Percentiles rank a stretch among this genome's conserved stretches.
These are phyloP conservation scores for Salminus brasiliensis DNA, from an alignment of 2,113 vertebrate species.

Conservation along the genomic window DNA sequence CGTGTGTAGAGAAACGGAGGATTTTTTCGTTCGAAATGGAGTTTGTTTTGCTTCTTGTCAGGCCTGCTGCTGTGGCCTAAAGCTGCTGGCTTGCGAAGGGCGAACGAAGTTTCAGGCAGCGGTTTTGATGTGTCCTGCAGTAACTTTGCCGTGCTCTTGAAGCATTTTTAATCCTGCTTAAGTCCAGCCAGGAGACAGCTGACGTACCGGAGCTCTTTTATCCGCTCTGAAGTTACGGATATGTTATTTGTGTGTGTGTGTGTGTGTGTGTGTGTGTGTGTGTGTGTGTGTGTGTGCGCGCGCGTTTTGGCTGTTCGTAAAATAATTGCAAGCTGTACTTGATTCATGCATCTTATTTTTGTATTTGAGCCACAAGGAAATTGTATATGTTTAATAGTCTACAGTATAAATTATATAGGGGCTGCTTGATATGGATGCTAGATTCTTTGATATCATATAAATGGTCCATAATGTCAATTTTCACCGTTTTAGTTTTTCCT, in stretches of 20 bases:
- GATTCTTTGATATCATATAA: too few species aligned
- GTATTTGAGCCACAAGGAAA: neutral
- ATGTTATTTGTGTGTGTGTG: neutral
- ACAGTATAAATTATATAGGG: too few species aligned
- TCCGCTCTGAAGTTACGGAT: neutral
- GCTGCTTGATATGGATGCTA: too few species aligned
- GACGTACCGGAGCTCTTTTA: neutral
- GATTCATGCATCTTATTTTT: neutral
- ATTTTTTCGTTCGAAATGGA: neutral
- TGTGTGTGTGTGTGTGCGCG: neutral
- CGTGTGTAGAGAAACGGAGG: neutral
- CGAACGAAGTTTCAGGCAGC: slow-evolving; percentile 16
- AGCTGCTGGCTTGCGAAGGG: neutral
- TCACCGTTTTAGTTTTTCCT: too few species aligned
- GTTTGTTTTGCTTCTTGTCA: neutral
- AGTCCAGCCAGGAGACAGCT: slow-evolving; percentile 1
- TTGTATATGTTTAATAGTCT: too few species aligned
- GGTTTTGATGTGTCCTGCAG: slow-evolving; percentile 11
- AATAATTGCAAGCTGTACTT: neutral
- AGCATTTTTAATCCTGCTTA: slow-evolving; percentile 34
- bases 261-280: neutral
- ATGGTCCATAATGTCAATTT: too few species aligned
- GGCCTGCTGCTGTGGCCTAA: neutral
- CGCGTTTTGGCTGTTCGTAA: neutral
- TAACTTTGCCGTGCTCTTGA: slow-evolving; percentile 29